Evolutionary conservation across 1,140 invertebrate species (phyloP).

Genomic region (Idris sp.): DNA sequence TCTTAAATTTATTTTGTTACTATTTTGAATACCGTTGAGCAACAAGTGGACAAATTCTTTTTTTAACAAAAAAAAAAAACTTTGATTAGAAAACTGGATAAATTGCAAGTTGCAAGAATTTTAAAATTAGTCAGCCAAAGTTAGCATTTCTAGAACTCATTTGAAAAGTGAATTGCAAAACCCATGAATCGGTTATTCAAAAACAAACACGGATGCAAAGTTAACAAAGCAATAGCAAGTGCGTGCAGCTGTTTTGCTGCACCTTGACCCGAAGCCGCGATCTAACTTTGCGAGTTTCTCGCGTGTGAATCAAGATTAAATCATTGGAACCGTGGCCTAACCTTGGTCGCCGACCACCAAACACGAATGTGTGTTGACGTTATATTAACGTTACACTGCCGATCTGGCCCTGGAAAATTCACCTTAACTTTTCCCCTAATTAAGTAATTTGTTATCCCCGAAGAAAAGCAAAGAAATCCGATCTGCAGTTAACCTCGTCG

Average conservation of each 20-base stretch:
- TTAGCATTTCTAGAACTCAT: no score
- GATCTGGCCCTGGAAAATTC: slow-evolving; percentile 53
- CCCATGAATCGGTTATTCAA: no score
- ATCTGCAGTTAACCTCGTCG: no score
- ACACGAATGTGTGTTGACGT: slow-evolving; percentile 59
- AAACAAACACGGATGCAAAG: slow-evolving; percentile 38
- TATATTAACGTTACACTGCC: slow-evolving; percentile 58
- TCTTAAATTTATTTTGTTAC: no score
- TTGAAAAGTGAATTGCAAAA: no score
- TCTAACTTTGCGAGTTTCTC: slow-evolving; percentile 72
- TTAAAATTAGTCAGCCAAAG: no score
- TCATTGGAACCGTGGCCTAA: slow-evolving; percentile 65
- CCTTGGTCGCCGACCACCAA: slow-evolving; percentile 66
- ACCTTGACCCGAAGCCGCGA: slow-evolving; percentile 72
- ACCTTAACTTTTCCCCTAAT: slow-evolving; percentile 26
- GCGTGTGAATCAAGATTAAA: slow-evolving; percentile 78
- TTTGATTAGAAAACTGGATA: no score
- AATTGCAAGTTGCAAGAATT: no score
- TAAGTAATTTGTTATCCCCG: slow-evolving; percentile 21
- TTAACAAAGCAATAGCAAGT: slow-evolving; percentile 45
- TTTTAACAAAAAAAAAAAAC: no score
- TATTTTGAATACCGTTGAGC: no score
- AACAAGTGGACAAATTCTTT: no score
- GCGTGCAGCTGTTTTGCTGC: slow-evolving; percentile 60
- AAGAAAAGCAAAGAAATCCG: no score